phyloP scores from a whole-genome alignment of 2,113 vertebrate species.

The Xiphophorus maculatus region DNA sequence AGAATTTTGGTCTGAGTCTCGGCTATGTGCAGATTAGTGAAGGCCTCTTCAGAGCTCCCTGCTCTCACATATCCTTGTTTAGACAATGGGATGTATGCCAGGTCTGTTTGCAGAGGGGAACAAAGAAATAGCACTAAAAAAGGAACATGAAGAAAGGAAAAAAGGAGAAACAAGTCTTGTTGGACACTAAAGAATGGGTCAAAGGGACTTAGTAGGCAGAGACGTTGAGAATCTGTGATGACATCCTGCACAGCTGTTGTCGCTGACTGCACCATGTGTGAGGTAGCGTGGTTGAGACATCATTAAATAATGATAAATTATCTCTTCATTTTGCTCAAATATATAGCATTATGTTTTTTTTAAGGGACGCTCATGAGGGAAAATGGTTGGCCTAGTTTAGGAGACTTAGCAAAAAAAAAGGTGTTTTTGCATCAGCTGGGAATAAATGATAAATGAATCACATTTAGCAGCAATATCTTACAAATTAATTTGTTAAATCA shows the following conservation, averaged over 20 bases:
- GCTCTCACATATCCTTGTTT: constrained; percentile 62
- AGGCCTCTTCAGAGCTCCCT: constrained; percentile 64
- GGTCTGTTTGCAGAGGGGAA: constrained; percentile 65
- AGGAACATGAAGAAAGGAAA: constrained; percentile 37
- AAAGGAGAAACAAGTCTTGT: not conserved
- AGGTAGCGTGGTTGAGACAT: constrained; percentile 58
- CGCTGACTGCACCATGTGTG: constrained; percentile 58
- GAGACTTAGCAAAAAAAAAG: constrained; percentile 52
- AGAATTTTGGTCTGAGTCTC: constrained; percentile 43
- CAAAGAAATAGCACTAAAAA: constrained; percentile 59
- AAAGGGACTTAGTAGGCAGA: not conserved
- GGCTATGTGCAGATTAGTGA: constrained; percentile 76
- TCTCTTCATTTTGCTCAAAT: constrained; percentile 68
- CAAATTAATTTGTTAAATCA: constrained; percentile 63
- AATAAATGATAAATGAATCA: constrained; percentile 76
- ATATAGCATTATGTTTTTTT: constrained; percentile 59
- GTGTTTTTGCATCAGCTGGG: constrained; percentile 69
- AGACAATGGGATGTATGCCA: constrained; percentile 66
- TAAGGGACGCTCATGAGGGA: constrained; percentile 62
- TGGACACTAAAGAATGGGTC: constrained; percentile 41
- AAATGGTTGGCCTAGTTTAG: constrained; percentile 72
- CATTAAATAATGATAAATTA: constrained; percentile 79
- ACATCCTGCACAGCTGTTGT: constrained; percentile 67
- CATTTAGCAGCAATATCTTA: constrained; percentile 53
- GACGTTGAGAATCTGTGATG: constrained; percentile 20